phyloP scores from a whole-genome alignment of 2,113 vertebrate genomes.

The Pseudopodoces humilis region DNA sequence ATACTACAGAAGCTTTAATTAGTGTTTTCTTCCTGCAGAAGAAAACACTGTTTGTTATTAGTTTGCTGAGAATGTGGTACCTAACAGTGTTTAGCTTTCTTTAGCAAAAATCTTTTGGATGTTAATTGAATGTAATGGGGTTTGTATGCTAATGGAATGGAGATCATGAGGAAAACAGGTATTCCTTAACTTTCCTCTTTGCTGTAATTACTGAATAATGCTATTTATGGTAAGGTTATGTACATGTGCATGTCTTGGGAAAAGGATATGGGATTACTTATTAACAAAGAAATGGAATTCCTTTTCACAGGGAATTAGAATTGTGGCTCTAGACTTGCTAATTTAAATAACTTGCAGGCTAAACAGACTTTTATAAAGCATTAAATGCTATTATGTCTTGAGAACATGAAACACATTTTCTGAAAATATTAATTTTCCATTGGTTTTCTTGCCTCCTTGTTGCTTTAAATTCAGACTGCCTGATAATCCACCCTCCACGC shows the following conservation, averaged over 20 bases:
- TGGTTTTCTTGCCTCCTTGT: background rate
- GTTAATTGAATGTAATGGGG: background rate
- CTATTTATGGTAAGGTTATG: background rate
- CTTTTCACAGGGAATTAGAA: conserved; percentile 26
- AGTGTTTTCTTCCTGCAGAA: background rate
- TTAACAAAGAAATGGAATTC: conserved; percentile 26
- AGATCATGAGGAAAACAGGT: background rate
- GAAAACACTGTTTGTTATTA: background rate
- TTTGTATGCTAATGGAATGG: background rate
- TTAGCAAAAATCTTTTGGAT: background rate
- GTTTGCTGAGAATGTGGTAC: background rate
- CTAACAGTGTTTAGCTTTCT: background rate
- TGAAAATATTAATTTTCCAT: conserved; percentile 22
- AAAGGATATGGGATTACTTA: background rate
- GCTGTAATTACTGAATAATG: background rate
- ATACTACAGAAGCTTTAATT: background rate
- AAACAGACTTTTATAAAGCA: conserved; percentile 15
- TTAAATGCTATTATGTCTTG: conserved; percentile 24
- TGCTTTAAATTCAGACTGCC: background rate
- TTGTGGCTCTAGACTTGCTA: conserved; percentile 17
- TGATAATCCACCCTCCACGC: background rate
- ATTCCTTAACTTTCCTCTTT: background rate
- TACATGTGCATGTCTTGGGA: background rate
- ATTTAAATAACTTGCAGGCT: conserved; percentile 20
- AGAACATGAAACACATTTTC: conserved; percentile 1